Base-by-base conservation (phyloP, 2,797 vertebrate genomes). In the Alcedo quadribrachys region DNA sequence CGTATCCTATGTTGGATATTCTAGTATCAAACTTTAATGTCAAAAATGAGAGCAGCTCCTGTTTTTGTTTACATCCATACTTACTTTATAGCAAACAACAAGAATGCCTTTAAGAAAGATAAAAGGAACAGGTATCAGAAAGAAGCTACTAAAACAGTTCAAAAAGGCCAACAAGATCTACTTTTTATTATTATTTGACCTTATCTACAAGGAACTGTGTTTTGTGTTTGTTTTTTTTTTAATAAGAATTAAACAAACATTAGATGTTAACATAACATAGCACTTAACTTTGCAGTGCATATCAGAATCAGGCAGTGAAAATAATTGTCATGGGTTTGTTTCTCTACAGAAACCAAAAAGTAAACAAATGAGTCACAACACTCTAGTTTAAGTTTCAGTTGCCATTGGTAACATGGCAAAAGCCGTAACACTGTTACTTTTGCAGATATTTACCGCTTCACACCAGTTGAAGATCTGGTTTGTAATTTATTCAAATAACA, bases 361-460 rank as follows among this genome's bases (percentile, higher is more conserved):
- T 85, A 95, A 90, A 89, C 65, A 90, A 92, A 54, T 53, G 15
- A 92, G 46, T 83, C 83, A 86, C 43, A 85, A 65, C 6, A 3
- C 33, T 74, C 16, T 11, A 45, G 50, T 14, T 71, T 42, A 85
- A 37, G 48, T 77, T 84, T 88, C 73, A 69, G 65, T 32, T 95
- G 77, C 68, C 61, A 58, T 54, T 84, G 60, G 53, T 62, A 87
- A 87, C 27, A 33, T 18, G 20, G 25, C 71, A 76, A 81, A 89
- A 92, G 42, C 69, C 20, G 2, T 35, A 90, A 80, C 43, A 45
- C 54, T 27, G 6, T 45, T 69, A 66, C 15, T 83, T 90, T 62
- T 81, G 45, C 43, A 82, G 74, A 93, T 73, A 85, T 48, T 35
- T 81, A 74, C 42, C 54, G 60, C 57, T 92, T 90, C 50, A n/a